phyloP scores from a whole-genome alignment of 2,888 invertebrate species.

The Emmelina monodactyla region DNA sequence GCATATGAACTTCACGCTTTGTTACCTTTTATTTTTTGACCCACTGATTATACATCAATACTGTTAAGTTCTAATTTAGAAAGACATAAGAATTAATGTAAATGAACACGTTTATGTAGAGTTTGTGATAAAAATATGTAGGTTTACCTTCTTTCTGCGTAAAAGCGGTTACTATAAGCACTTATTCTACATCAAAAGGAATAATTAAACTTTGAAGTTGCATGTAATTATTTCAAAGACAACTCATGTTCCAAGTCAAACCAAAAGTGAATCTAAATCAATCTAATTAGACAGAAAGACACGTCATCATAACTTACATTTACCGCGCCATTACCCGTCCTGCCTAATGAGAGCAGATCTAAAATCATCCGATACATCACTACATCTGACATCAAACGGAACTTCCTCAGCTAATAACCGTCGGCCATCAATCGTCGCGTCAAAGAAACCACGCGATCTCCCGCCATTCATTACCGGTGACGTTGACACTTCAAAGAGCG shows the following conservation, averaged over 20 bases:
- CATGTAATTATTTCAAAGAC: too few relatives aligned
- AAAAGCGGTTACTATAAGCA: too few relatives aligned
- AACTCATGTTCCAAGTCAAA: background rate
- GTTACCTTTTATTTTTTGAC: too few relatives aligned
- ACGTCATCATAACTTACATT: background rate
- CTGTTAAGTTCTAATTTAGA: too few relatives aligned
- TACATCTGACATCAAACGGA: constrained; percentile 5
- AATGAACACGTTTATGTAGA: too few relatives aligned
- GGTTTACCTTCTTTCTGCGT: too few relatives aligned
- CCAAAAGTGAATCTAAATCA: background rate
- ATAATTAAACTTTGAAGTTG: too few relatives aligned
- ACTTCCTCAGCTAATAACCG: constrained; percentile 6
- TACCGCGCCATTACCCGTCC: background rate
- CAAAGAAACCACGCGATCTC: constrained; percentile 14
- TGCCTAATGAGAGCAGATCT: background rate
- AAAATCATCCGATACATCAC: background rate
- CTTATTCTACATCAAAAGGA: too few relatives aligned
- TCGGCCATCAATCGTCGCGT: constrained; percentile 16
- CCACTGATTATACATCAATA: too few relatives aligned
- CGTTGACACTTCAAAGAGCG: constrained; percentile 28
- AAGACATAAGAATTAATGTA: too few relatives aligned
- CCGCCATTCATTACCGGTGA: constrained; percentile 30
- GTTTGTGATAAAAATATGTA: too few relatives aligned
- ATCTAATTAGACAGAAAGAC: background rate
- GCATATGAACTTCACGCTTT: too few relatives aligned